A percentile compares a stretch with the other conserved stretches of the same genome.
phyloP scores from a whole-genome alignment of 2,797 vertebrate genomes.

The Poeciliopsis gracilis region DNA sequence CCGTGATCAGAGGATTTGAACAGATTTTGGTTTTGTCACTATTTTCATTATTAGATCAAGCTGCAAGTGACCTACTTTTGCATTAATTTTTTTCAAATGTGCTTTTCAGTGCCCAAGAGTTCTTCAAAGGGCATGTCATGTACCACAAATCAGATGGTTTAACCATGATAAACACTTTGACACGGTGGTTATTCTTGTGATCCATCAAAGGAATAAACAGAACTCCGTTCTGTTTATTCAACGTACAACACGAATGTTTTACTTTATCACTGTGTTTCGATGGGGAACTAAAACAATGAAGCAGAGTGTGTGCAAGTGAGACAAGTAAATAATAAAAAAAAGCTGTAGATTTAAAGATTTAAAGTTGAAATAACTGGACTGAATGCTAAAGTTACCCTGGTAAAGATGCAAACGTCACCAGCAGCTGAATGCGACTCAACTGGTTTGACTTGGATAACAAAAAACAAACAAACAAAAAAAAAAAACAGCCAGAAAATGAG shows the following conservation, averaged over 20 bases:
- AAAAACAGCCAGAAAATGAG: constrained; percentile 8
- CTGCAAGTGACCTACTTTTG: not conserved
- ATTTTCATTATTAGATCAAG: constrained; percentile 4
- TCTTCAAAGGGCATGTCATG: constrained; percentile 39
- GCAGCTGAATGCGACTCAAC: constrained; percentile 51
- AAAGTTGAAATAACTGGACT: not conserved
- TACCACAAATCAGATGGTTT: constrained; percentile 63
- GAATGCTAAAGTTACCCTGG: constrained; percentile 3
- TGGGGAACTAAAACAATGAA: not conserved
- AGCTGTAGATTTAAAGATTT: not conserved
- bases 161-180: constrained; percentile 59
- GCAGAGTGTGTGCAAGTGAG: not conserved
- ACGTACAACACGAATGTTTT: constrained; percentile 27
- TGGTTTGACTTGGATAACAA: too few relatives aligned
- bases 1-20: not conserved
- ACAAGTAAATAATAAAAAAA: accelerated
- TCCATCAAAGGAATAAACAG: constrained; percentile 13
- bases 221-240: too few relatives aligned
- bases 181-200: constrained; percentile 67
- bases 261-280: constrained; percentile 16
- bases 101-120: constrained; percentile 1
- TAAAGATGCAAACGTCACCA: constrained; percentile 17
- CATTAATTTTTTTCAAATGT: not conserved
- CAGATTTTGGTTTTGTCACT: not conserved
- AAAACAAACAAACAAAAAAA: too few relatives aligned